Percentiles rank a stretch among this genome's conserved stretches.
phyloP scores from a whole-genome alignment of 1,140 invertebrate genomes.

The Philotrypesis tridentata region DNA sequence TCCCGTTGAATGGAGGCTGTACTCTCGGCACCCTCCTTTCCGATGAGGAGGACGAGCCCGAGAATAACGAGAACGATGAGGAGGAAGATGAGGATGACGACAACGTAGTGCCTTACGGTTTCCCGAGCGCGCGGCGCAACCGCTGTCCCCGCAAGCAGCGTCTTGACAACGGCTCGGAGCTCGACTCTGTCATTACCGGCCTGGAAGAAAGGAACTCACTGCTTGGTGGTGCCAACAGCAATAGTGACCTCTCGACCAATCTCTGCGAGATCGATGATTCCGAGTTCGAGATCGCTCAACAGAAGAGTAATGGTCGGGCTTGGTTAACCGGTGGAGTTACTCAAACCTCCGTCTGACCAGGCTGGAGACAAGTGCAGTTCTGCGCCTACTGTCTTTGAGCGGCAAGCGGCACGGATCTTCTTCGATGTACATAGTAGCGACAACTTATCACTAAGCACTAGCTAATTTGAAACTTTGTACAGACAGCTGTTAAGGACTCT shows the following conservation, averaged over 20 bases:
- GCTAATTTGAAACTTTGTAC: constrained; percentile 58
- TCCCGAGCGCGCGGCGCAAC: constrained; percentile 78
- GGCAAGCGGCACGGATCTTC: constrained; percentile 53
- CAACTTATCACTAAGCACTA: constrained; percentile 3
- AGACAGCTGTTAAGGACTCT: constrained; percentile 58
- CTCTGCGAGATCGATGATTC: constrained; percentile 95
- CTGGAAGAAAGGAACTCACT: constrained; percentile 84
- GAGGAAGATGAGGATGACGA: constrained; percentile 72
- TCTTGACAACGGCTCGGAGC: constrained; percentile 73
- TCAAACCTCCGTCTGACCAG: constrained; percentile 77
- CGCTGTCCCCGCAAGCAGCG: constrained; percentile 64
- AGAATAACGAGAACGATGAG: constrained; percentile 57
- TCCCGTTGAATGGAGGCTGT: constrained; percentile 68
- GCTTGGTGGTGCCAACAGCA: constrained; percentile 81
- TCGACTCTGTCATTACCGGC: constrained; percentile 75
- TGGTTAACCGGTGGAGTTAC: constrained; percentile 74
- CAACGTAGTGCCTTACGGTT: constrained; percentile 80
- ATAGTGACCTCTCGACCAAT: constrained; percentile 89
- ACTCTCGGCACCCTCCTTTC: constrained; percentile 60
- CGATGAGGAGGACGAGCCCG: constrained; percentile 74
- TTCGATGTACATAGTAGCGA: constrained; percentile 52
- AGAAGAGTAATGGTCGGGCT: constrained; percentile 72
- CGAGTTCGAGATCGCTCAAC: constrained; percentile 80
- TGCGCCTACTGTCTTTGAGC: constrained; percentile 56
- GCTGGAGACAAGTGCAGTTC: constrained; percentile 19